These are phyloP conservation scores for Octomys mimax DNA, from an alignment of 2,797 vertebrate species.

Conservation along the genomic window DNA sequence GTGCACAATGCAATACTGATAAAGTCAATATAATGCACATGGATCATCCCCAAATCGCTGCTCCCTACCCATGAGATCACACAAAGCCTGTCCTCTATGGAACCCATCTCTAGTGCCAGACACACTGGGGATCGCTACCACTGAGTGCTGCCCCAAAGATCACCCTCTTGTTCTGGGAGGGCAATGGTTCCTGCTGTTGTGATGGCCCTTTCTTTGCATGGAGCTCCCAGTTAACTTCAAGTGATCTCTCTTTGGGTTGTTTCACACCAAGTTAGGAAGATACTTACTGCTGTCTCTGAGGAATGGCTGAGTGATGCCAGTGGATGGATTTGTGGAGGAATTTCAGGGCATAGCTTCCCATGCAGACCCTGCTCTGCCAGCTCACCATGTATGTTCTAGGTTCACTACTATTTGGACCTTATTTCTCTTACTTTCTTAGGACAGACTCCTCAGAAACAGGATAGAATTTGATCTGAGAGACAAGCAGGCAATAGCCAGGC, in stretches of 20 bases:
- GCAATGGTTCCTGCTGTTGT: background rate
- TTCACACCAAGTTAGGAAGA: background rate
- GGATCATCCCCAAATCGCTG: background rate
- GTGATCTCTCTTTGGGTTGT: background rate
- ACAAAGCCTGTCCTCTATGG: background rate
- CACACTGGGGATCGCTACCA: background rate
- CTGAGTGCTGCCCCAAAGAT: background rate
- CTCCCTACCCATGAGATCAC: background rate
- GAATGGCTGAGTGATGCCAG: background rate
- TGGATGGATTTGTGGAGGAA: no score
- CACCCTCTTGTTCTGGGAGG: background rate
- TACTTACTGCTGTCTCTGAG: background rate
- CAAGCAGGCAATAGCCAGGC: background rate
- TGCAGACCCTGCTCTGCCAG: rapidly evolving
- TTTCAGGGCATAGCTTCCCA: background rate
- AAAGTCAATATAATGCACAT: background rate
- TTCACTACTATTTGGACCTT: background rate
- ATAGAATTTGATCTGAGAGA: background rate
- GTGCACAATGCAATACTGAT: background rate
- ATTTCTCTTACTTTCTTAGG: background rate
- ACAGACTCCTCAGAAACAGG: background rate
- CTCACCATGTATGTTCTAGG: background rate
- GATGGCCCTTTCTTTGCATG: background rate
- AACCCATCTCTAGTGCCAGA: background rate
- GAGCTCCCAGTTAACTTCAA: background rate